Evolutionary conservation across 2,888 invertebrate genomes (phyloP).

Genomic region (Morpho deidamia): DNA sequence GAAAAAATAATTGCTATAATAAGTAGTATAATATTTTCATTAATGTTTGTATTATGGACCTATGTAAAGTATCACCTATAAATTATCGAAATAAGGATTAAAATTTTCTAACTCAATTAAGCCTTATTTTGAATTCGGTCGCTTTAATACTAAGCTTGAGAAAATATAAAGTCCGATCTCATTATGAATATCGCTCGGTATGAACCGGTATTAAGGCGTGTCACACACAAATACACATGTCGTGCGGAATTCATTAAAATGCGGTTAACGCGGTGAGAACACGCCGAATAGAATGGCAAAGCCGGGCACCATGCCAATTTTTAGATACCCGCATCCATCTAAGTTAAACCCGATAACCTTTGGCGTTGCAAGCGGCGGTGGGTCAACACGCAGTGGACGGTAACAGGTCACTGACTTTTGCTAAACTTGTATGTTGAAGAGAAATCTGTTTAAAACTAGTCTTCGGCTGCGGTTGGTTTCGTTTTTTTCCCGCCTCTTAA

Average conservation of each 20-base stretch:
- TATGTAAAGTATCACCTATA: too few species aligned
- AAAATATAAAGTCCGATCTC: too few species aligned
- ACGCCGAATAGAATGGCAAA: conserved; percentile 46
- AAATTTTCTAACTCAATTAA: too few species aligned
- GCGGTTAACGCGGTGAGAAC: conserved; percentile 57
- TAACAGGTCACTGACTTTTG: conserved; percentile 24
- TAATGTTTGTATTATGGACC: too few species aligned
- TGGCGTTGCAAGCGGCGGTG: neutral
- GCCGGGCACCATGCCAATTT: conserved; percentile 59
- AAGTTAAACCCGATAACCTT: conserved; percentile 6
- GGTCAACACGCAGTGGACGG: conserved; percentile 12
- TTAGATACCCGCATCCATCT: conserved; percentile 27
- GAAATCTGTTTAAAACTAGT: conserved; percentile 20
- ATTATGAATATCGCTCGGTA: too few species aligned
- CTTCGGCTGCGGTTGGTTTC: conserved; percentile 5
- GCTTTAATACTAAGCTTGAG: too few species aligned
- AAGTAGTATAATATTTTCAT: too few species aligned
- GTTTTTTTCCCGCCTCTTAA: conserved; percentile 1
- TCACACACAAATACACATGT: conserved; percentile 5
- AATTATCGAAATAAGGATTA: too few species aligned
- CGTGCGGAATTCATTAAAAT: conserved; percentile 52
- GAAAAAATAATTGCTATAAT: too few species aligned
- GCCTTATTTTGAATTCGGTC: too few species aligned
- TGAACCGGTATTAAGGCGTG: neutral
- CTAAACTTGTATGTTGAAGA: conserved; percentile 18